Conservation (phyloP, 2,113 vertebrate genomes). For the Progne subis region DNA sequence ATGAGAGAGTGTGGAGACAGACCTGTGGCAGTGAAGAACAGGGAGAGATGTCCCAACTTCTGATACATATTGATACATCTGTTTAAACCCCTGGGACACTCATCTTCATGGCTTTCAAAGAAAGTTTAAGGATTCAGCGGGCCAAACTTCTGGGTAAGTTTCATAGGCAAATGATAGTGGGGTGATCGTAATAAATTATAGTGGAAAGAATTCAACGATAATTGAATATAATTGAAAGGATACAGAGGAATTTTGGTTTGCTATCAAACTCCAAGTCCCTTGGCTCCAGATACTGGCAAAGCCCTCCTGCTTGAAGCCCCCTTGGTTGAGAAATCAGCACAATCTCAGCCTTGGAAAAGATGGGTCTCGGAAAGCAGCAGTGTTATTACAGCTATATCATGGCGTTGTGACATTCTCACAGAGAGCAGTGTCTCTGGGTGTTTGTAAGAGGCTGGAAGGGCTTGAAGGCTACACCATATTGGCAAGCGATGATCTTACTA, state of each 20-base stretch:
- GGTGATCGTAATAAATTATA: neutral
- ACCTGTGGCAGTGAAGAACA: neutral
- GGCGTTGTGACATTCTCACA: neutral
- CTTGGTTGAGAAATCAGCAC: neutral
- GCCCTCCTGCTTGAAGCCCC: neutral
- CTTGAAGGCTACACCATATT: neutral
- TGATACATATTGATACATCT: neutral
- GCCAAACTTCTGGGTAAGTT: neutral
- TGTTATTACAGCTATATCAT: neutral
- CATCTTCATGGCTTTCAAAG: neutral
- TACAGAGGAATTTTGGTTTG: neutral
- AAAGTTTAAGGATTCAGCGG: neutral
- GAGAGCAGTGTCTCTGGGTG: neutral
- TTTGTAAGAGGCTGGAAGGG: neutral
- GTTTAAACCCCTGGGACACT: neutral
- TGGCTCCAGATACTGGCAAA: neutral
- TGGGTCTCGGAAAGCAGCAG: neutral
- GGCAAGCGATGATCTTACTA: neutral
- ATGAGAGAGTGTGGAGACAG: fast-evolving
- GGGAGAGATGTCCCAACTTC: neutral
- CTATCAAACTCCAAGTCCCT: neutral
- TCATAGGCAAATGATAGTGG: neutral
- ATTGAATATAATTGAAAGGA: neutral
- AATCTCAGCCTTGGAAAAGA: neutral
- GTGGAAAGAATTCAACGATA: neutral